Evolutionary conservation across 2,113 vertebrate species (phyloP).

Genomic region (Thunnus thynnus): DNA sequence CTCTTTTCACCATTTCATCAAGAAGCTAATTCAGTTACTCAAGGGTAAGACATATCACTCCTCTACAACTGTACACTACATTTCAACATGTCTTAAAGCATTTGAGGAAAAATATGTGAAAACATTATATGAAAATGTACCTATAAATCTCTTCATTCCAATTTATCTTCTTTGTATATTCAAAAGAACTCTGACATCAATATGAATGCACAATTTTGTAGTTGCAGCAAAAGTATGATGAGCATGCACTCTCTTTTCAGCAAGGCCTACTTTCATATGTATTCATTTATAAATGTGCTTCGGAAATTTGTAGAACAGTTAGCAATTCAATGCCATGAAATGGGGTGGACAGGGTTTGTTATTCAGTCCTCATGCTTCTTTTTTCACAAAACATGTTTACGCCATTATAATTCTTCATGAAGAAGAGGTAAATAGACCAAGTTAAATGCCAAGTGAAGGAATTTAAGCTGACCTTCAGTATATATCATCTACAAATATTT

Average conservation of each 20-base stretch:
- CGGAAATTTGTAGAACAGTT: too few relatives aligned
- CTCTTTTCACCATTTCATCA: constrained; percentile 34
- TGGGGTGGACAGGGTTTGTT: not conserved
- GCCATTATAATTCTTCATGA: not conserved
- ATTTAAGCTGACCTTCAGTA: not conserved
- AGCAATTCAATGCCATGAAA: not conserved
- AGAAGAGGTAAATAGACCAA: not conserved
- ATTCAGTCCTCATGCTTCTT: not conserved
- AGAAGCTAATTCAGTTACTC: not conserved
- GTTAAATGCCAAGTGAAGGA: not conserved
- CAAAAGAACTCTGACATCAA: not conserved
- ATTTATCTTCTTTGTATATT: too few relatives aligned
- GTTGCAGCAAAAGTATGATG: not conserved
- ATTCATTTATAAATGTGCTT: too few relatives aligned
- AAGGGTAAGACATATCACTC: too few relatives aligned
- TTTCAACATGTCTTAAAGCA: too few relatives aligned
- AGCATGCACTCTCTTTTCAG: not conserved
- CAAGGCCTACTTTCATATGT: not conserved
- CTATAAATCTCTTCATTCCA: not conserved
- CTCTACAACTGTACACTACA: too few relatives aligned
- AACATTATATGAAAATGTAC: too few relatives aligned
- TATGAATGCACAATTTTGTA: not conserved
- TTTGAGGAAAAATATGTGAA: too few relatives aligned
- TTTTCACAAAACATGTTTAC: not conserved
- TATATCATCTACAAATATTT: not conserved